A percentile compares a stretch with the other conserved stretches of the same genome.
phyloP scores from a whole-genome alignment of 1,140 invertebrate genomes.

The Samia ricini region DNA sequence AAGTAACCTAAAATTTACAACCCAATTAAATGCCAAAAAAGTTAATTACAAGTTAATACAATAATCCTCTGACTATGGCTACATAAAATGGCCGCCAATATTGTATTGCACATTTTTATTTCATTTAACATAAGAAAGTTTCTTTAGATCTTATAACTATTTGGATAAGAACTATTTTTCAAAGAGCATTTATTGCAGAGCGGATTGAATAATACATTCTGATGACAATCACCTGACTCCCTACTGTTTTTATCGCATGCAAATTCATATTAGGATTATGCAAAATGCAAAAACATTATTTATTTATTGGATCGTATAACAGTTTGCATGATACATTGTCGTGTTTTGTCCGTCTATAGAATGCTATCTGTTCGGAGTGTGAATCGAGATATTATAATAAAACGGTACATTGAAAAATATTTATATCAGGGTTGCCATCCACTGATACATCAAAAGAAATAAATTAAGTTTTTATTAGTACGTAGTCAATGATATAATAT shows the following conservation, averaged over 20 bases:
- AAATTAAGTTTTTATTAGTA: too few species aligned
- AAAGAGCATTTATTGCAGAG: background rate
- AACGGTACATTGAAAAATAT: background rate
- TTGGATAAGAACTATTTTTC: constrained; percentile 20
- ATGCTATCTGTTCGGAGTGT: background rate
- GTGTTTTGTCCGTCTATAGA: background rate
- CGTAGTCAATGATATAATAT: too few species aligned
- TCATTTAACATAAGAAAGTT: constrained; percentile 11
- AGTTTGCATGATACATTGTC: background rate
- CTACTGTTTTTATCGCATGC: constrained; percentile 23
- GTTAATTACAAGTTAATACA: constrained; percentile 43
- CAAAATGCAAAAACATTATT: constrained; percentile 15
- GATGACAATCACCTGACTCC: constrained; percentile 26
- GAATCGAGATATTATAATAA: background rate
- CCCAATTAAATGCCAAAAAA: too few species aligned
- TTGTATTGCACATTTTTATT: constrained; percentile 49
- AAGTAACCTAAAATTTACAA: too few species aligned
- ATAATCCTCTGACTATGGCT: constrained; percentile 50
- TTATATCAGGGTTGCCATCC: background rate
- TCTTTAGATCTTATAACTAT: background rate
- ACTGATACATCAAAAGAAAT: background rate
- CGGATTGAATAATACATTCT: constrained; percentile 18
- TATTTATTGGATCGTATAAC: constrained; percentile 11
- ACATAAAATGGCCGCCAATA: constrained; percentile 47
- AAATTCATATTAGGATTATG: constrained; percentile 25